Base-by-base conservation (phyloP, 2,888 invertebrate species). In the Lutraria lutraria region DNA sequence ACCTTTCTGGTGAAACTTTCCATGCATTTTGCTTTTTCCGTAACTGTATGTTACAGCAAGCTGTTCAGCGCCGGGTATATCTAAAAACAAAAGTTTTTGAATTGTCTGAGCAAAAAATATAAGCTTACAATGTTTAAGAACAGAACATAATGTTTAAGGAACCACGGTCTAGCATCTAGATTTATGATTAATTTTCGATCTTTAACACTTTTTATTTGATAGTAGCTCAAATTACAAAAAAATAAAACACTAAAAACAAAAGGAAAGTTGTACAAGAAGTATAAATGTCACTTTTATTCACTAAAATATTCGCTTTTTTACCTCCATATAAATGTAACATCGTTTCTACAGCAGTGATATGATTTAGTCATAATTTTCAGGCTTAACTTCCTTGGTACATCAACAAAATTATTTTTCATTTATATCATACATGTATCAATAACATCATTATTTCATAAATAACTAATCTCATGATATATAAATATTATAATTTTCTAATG, bases 1-100 rank as follows among this genome's bases (percentile, higher is more conserved):
- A 83, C 83, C 68, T 34, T 43, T 68, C 60, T 83, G 83, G 25
- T 83, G 68, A 63, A 83, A 83, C 52, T 34, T 43, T 52, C 83
- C 83, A 6, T 83, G 63, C 13, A 52, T 68, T 83, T 52, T 83
- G 10, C 6, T 34, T 68, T 25, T 29, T 52, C 68, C 52, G 15
- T 68, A 68, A 34, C 60, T 21, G 52, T 83, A 83, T 31, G 6
- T 31, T 25, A 83, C 68, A 83, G 68, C 68, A 83, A 43, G n/a
- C n/a, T 68, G 43, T 25, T 68, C 60, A 6, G 68, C 43, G 25
- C 83, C 83, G 68, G 83, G 83, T 6, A 60, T 25, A 83, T 21
- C 83, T 63, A 63, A 82, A 82, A 53, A 6, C n/a, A n/a, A n/a
- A 54, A 16, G 12, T 13, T 68, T 25, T 56, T 3, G 56, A 56